phyloP scores from a whole-genome alignment of 2,888 invertebrate species.

The Harmothoe impar region DNA sequence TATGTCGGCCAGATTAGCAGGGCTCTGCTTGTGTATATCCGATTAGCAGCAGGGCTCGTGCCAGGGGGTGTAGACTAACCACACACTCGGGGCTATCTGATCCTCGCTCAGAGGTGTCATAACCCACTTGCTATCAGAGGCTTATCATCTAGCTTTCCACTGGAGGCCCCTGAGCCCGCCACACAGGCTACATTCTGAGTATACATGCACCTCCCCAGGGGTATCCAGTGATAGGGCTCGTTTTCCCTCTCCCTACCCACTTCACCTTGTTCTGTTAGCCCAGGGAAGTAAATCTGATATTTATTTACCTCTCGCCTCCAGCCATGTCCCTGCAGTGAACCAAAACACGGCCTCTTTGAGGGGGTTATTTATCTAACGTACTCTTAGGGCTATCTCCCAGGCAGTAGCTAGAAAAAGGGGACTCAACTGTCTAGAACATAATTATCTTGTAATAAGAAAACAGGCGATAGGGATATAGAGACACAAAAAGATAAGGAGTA shows the following conservation, averaged over 20 bases:
- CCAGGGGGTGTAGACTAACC: not conserved
- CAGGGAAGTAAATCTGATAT: not conserved
- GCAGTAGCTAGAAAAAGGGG: not conserved
- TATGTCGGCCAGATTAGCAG: conserved; percentile 23
- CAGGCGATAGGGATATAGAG: not conserved
- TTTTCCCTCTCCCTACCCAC: conserved; percentile 16
- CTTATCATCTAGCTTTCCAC: conserved; percentile 8
- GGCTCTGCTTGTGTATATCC: conserved; percentile 19
- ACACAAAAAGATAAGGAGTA: too few relatives aligned
- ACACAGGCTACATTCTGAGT: conserved; percentile 29
- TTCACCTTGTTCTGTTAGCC: not conserved
- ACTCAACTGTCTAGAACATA: not conserved
- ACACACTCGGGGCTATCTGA: conserved; percentile 39
- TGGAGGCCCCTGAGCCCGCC: not conserved
- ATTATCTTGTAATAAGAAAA: conserved; percentile 15
- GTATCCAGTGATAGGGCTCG: conserved; percentile 23
- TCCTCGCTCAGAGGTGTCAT: conserved; percentile 1
- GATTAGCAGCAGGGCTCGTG: not conserved
- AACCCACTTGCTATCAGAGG: not conserved
- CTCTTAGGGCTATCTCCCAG: not conserved
- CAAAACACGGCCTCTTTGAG: conserved; percentile 22
- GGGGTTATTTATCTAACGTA: conserved; percentile 12
- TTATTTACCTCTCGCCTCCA: conserved; percentile 30
- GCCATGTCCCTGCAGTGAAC: conserved; percentile 10
- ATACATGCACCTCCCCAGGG: conserved; percentile 5